Base-by-base conservation (phyloP, 1,140 invertebrate genomes). In the Dryas iulia region DNA sequence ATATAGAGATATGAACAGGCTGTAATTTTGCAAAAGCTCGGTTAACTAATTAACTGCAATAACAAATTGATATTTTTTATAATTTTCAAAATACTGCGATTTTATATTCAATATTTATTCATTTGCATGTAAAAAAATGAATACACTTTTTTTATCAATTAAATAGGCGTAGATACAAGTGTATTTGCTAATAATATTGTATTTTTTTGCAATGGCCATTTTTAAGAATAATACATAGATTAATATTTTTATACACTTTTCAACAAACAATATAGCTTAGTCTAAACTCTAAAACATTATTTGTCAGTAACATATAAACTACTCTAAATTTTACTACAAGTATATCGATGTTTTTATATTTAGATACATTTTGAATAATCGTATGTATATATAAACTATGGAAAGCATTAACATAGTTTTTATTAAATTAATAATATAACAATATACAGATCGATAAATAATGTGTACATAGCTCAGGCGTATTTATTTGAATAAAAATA, bases 401-500 rank as follows among this genome's bases (percentile, higher is more conserved):
- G 18, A 2, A 8, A 47, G 18, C 18, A 10, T 47, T 47, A 21
- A 18, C 8, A 47, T 18, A 21, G 31, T 56, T 39, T 69, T 47
- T 63, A 74, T 53, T 59, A 65, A 60, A 33, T 58, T 58, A 58
- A 14, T 6, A 60, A 30, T 23, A 60, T 23, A 60, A 8, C 18
- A 47, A n/a, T 47, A 47, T 47, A 47, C 39, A 47, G 18, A 47
- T 39, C n/a, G 35, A 47, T 47, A 47, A 47, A 67, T 28, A 61
- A 58, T 70, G 79, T 83, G 79, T 84, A 83, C 80, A 81, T 82
- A 74, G 72, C 78, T 81, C 79, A 84, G 82, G 76, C 39, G 14
- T 47, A 47, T 77, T 79, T 79, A 74, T 64, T 47, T 59, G 65
- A 76, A 67, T 74, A 78, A 63, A 74, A 76, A 74, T 47, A 77